Evolutionary conservation across 2,113 vertebrate genomes (phyloP), one percentile per base, ranked within the genome.

Genomic region (Podarcis cretensis): DNA sequence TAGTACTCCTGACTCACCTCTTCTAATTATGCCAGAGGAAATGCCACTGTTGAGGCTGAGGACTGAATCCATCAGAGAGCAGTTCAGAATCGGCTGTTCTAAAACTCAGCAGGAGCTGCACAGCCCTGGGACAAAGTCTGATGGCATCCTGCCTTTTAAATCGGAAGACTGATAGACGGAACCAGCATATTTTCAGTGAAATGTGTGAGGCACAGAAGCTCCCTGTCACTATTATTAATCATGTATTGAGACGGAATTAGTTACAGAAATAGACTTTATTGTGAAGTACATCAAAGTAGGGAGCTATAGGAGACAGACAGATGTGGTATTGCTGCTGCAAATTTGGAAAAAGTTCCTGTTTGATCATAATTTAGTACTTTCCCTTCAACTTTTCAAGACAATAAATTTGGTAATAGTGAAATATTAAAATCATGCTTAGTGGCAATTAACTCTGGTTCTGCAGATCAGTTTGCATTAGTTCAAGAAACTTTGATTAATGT

Each of bases 101-200:
- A 85, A 59, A 80, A 20, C 89, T 91, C 91, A 92, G 89, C 63
- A 90, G 77, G 65, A 23, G 6, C 90, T 79, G 25, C 69, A 77
- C 57, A 84, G 75, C 69, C 93, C 65, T 84, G 37, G 73, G 86
- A 79, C 40, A 75, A 65, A 30, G 89, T 87, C 89, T 63, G n/a
- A 69, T n/a, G 89, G 85, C 85, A 21, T 81, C 89, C 20, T 88
- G 65, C 73, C 66, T 91, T 91, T 88, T 13, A 93, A 89, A 91
- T 77, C 86, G 85, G 76, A 84, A 77, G 25, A 89, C 91, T 88
- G 86, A n/a, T 18, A 85, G 35, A 86, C 23, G 84, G 93, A 94
- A 87, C 71, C 85, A 93, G 87, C 71, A 71, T 89, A 57, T 32
- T 90, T 95, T 93, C 92, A 87, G 87, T 92, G 75, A 94, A 92